Percentiles rank a stretch among this genome's conserved stretches.
Conservation (phyloP, 2,797 vertebrate genomes). For the Merluccius polli region DNA sequence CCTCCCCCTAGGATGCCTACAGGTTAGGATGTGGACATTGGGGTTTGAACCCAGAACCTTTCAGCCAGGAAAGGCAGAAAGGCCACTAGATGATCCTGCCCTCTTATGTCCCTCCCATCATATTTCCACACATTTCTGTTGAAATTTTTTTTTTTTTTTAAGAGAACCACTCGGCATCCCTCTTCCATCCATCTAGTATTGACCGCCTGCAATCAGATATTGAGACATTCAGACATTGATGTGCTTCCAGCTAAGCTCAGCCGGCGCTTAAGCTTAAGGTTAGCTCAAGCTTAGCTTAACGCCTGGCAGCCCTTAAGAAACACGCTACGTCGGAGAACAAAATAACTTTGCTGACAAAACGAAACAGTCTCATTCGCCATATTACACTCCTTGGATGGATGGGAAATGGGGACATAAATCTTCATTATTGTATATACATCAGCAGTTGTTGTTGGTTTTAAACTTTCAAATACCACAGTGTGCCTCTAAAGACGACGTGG, state of each 20-base stretch:
- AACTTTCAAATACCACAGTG: background rate
- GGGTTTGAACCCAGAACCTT: background rate
- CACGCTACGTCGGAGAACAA: background rate
- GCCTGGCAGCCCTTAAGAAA: background rate
- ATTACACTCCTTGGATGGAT: background rate
- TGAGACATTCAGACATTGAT: background rate
- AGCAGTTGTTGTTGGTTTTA: background rate
- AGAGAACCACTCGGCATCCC: background rate
- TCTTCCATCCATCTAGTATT: background rate
- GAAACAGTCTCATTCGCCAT: background rate
- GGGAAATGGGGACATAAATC: no score
- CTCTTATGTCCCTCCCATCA: background rate
- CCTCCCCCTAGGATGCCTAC: no score
- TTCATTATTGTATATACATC: background rate
- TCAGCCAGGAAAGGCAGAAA: background rate
- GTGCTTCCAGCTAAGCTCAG: background rate
- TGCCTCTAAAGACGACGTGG: no score
- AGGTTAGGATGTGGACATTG: background rate
- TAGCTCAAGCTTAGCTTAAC: background rate
- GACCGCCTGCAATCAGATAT: background rate
- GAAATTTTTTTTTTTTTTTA: background rate
- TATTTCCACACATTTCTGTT: background rate
- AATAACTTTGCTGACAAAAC: background rate
- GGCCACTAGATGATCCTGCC: background rate
- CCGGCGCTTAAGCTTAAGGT: background rate